Percentiles rank a stretch among this genome's conserved stretches.
Evolutionary conservation across 2,797 vertebrate genomes (phyloP).

Genomic region (Thamnophis elegans): DNA sequence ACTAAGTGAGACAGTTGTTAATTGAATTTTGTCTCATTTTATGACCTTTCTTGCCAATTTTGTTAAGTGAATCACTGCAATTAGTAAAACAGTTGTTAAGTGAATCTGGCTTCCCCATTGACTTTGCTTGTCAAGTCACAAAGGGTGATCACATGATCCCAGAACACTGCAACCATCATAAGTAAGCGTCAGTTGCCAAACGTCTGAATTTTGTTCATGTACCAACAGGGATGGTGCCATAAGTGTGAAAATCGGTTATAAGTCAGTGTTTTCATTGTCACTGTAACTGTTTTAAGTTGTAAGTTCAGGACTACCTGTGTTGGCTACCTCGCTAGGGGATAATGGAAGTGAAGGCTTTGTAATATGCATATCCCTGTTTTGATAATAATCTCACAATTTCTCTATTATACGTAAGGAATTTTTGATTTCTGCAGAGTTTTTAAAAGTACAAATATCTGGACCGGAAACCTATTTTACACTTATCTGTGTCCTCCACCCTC

Average conservation of each 20-base stretch:
- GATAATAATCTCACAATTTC: not conserved
- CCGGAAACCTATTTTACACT: not conserved
- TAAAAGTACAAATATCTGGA: not conserved
- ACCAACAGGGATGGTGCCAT: not conserved
- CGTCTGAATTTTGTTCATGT: not conserved
- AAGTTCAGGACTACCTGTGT: not conserved
- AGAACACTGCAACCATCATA: not conserved
- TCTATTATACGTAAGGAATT: not conserved
- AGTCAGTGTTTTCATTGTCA: not conserved
- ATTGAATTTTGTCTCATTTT: not conserved
- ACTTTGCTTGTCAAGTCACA: not conserved
- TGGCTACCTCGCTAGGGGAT: not conserved
- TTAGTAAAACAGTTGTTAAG: not conserved
- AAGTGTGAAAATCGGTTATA: not conserved
- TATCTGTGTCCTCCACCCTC: not conserved
- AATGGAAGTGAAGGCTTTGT: not conserved
- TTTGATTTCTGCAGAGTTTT: not conserved
- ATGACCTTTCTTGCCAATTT: not conserved
- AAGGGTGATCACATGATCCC: not conserved
- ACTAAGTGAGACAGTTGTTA: not conserved
- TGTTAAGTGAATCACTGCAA: not conserved
- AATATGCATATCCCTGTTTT: not conserved
- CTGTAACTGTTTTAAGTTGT: not conserved
- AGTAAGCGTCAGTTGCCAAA: not conserved
- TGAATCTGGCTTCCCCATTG: not conserved